Conservation (phyloP, 2,797 vertebrate species). For the Gallinago solitaria region DNA sequence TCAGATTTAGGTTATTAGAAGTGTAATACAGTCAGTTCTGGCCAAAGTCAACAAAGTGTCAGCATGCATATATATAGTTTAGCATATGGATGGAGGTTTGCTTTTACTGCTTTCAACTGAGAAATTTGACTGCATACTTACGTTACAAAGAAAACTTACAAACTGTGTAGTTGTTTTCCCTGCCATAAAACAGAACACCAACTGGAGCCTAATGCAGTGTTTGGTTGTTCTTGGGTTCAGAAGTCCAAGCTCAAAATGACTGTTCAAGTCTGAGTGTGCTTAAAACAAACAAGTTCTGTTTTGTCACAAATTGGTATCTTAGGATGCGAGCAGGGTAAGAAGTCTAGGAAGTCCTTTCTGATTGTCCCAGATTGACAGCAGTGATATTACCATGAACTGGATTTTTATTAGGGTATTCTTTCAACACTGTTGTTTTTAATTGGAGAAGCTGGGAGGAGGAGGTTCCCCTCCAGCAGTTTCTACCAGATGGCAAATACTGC, state of each 20-base stretch:
- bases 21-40: background rate
- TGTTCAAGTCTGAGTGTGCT: background rate
- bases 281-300: background rate
- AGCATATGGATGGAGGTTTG: background rate
- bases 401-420: background rate
- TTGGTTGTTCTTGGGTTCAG: background rate
- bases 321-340: background rate
- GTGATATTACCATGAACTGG: background rate
- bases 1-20: background rate
- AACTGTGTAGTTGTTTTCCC: background rate
- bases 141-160: background rate
- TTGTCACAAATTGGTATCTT: background rate
- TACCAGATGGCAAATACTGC: background rate
- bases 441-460: background rate
- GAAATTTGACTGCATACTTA: background rate
- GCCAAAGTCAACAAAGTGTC: background rate
- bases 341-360: background rate
- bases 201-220: background rate
- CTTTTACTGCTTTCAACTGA: background rate
- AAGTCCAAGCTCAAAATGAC: background rate
- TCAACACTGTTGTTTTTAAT: background rate
- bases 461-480: background rate
- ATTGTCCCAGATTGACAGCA: background rate
- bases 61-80: background rate
- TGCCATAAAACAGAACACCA: background rate